Percentiles rank a stretch among this genome's conserved stretches.
phyloP scores from a whole-genome alignment of 2,888 invertebrate genomes.

The Endotricha flammealis region DNA sequence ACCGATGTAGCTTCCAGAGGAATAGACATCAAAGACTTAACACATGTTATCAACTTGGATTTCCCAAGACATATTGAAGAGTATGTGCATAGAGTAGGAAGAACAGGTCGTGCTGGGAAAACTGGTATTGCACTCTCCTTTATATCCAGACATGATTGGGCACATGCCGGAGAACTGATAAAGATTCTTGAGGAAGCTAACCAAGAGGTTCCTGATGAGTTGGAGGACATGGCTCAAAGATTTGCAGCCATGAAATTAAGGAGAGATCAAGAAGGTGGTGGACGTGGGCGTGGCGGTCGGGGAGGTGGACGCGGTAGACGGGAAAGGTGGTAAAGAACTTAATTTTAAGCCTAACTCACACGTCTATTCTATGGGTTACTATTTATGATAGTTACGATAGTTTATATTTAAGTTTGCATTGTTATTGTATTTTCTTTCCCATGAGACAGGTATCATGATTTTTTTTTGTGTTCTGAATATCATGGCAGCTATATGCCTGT shows the following conservation, averaged over 20 bases:
- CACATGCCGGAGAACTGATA: conserved; percentile 88
- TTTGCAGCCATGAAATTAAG: conserved; percentile 83
- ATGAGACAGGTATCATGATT: too few species aligned
- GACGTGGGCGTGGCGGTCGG: conserved; percentile 51
- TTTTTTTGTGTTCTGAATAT: too few species aligned
- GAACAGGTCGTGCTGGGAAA: conserved; percentile 95
- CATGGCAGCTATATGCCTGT: too few species aligned
- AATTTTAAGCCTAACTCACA: too few species aligned
- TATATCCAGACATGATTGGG: conserved; percentile 89
- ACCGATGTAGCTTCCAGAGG: conserved; percentile 98
- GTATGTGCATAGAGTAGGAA: conserved; percentile 96
- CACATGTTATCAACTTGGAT: conserved; percentile 95
- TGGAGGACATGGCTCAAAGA: conserved; percentile 86
- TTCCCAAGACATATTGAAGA: conserved; percentile 97
- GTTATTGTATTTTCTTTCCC: too few species aligned
- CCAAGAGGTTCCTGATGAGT: conserved; percentile 88
- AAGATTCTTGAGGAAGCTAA: conserved; percentile 91
- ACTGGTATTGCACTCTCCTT: conserved; percentile 90
- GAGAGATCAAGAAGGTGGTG: conserved; percentile 73
- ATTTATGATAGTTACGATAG: too few species aligned
- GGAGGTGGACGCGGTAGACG: conserved; percentile 43
- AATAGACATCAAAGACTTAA: conserved; percentile 92
- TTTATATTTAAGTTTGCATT: too few species aligned
- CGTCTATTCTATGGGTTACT: too few species aligned
- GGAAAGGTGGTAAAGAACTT: conserved; percentile 45